Conservation (phyloP, 2,113 vertebrate genomes). For the human region DNA sequence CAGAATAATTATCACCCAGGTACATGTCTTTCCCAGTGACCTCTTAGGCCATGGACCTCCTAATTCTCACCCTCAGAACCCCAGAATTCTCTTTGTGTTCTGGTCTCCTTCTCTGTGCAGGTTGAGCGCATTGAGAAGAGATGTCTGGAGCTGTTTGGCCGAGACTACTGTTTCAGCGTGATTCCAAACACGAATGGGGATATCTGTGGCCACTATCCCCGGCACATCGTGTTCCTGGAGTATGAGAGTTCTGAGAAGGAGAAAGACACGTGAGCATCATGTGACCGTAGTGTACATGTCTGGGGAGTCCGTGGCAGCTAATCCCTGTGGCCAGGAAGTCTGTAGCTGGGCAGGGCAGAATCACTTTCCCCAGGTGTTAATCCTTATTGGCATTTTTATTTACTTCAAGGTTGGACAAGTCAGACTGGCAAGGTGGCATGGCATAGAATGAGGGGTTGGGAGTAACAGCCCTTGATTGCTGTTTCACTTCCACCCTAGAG, state of each 20-base stretch:
- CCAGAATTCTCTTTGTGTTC: neutral
- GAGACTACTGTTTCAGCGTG: constrained; percentile 95
- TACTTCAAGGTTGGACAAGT: neutral
- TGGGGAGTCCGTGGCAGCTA: neutral
- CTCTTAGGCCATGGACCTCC: neutral
- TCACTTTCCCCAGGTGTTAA: neutral
- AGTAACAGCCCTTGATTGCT: neutral
- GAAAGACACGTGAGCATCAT: constrained; percentile 89
- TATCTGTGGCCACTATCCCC: constrained; percentile 96
- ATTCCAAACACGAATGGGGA: constrained; percentile 94
- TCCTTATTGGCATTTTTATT: neutral
- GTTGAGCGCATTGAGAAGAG: constrained; percentile 93
- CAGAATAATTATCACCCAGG: neutral
- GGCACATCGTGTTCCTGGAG: constrained; percentile 96
- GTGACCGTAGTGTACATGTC: neutral
- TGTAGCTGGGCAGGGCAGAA: neutral
- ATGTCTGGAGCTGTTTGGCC: constrained; percentile 94
- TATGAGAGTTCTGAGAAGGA: constrained; percentile 90
- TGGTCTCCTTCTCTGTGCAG: constrained; percentile 78
- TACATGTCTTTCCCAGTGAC: neutral
- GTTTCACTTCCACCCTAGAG: neutral
- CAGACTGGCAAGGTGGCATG: neutral
- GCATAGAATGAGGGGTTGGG: neutral
- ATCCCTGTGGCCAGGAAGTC: neutral
- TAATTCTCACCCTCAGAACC: neutral